These are phyloP conservation scores for Euleptes europaea DNA, from an alignment of 2,113 vertebrate genomes.

Conservation along the genomic window DNA sequence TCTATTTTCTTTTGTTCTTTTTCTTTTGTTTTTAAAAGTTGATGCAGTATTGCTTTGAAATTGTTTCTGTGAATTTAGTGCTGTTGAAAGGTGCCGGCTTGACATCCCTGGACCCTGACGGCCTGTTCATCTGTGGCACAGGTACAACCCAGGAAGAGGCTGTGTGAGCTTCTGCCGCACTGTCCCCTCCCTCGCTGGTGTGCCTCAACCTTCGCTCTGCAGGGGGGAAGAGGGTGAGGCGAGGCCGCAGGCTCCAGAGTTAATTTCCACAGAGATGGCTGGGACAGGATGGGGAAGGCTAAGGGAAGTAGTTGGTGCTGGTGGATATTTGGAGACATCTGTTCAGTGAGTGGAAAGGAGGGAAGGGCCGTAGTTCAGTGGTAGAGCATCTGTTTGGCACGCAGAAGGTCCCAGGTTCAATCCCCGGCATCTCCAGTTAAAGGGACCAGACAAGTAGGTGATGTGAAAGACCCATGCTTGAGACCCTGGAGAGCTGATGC, in stretches of 20 bases:
- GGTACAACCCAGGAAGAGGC: not conserved
- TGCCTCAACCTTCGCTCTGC: not conserved
- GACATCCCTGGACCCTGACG: conserved; percentile 4
- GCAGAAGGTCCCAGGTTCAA: too few species aligned
- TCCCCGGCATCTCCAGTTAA: too few species aligned
- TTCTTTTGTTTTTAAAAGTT: not conserved
- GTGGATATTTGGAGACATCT: not conserved
- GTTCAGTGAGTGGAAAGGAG: not conserved
- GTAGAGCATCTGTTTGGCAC: too few species aligned
- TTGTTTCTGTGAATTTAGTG: conserved; percentile 38
- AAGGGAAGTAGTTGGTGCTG: not conserved
- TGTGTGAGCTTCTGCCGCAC: rapidly evolving
- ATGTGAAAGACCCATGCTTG: too few species aligned
- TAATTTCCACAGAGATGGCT: not conserved
- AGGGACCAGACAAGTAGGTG: too few species aligned
- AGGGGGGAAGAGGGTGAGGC: not conserved
- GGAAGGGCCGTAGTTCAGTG: too few species aligned
- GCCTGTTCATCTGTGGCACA: conserved; percentile 19
- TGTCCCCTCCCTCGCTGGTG: not conserved
- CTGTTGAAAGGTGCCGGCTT: conserved; percentile 14
- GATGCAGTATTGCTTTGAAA: conserved; percentile 8
- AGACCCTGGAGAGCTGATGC: too few species aligned
- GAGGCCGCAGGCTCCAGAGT: not conserved
- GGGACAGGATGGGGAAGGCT: not conserved
- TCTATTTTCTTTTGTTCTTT: not conserved